phyloP scores from a whole-genome alignment of 2,797 vertebrate species.

The Mus minutoides region DNA sequence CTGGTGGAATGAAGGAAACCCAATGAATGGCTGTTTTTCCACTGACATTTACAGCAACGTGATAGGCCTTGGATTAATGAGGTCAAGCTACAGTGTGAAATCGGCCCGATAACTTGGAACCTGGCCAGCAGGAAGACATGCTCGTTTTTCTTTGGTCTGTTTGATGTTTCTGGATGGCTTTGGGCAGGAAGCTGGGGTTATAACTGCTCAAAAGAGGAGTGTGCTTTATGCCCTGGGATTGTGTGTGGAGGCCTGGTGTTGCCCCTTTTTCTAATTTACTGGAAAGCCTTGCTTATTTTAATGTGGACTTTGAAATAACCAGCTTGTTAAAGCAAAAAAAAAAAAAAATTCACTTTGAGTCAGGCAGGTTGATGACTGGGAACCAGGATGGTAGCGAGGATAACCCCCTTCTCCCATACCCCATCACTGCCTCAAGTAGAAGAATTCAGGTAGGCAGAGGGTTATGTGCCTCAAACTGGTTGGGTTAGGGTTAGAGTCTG shows the following conservation, averaged over 20 bases:
- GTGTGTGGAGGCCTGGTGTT: neutral
- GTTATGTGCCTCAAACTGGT: neutral
- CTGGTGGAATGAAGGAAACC: slow-evolving; percentile 77
- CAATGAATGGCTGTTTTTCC: slow-evolving; percentile 80
- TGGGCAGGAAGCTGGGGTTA: slow-evolving; percentile 54
- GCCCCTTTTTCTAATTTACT: slow-evolving; percentile 7
- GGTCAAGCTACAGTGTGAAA: slow-evolving; percentile 81
- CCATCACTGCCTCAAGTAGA: neutral
- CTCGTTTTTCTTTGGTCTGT: slow-evolving; percentile 74
- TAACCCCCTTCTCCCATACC: rapidly evolving
- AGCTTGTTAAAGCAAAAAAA: neutral
- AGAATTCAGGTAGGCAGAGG: too few relatives aligned
- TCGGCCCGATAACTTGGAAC: slow-evolving; percentile 71
- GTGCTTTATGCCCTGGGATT: neutral
- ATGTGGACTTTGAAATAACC: slow-evolving; percentile 56
- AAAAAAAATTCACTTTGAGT: neutral
- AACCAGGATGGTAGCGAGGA: neutral
- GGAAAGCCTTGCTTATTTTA: slow-evolving; percentile 61
- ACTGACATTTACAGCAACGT: slow-evolving; percentile 84
- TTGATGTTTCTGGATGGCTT: slow-evolving; percentile 72
- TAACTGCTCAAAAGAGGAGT: slow-evolving; percentile 34
- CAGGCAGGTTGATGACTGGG: neutral
- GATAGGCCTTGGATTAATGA: slow-evolving; percentile 86
- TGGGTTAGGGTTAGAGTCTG: neutral
- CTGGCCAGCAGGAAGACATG: slow-evolving; percentile 74